Base-by-base conservation (phyloP, 2,113 vertebrate genomes). In the Empidonax traillii region DNA sequence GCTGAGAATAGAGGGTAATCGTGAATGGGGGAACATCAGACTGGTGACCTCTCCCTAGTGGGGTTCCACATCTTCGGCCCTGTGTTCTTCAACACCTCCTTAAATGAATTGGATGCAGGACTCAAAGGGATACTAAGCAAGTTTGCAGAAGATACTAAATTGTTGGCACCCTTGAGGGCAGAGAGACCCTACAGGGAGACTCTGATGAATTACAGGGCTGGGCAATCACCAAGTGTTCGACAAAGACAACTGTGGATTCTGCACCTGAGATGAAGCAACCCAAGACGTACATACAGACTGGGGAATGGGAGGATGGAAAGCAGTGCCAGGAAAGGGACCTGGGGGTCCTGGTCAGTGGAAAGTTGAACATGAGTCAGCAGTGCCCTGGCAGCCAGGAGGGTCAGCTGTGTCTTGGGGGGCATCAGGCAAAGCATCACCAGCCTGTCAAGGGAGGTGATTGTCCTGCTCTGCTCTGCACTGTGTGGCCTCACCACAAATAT, bases 401-500 rank as follows among this genome's bases (percentile, higher is more conserved):
- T 8, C 37, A 16, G 1, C 6, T 5, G 0, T 51, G 27, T 37
- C 22, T 27, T 49, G 24, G 49, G 25, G 14, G 0, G 24, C 61
- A 44, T 37, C 62, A 59, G 53, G 51, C 19, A 52, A 33, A 74
- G 46, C 52, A 46, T 39, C 0, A 0, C 12, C 62, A 68, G 30
- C 24, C 0, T 0, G 39, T 63, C 15, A 14, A 68, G 46, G 20
- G 20, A 75, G 24, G 20, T 6, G 19, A 68, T 68, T 67, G 33
- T n/a, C 28, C 59, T 0, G 0, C 37, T 75, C 62, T 68, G 39
- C 62, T 23, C 62, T 43, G 79, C 1, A 1, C 5, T 62, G 41
- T 5, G 41, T 0, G 0, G 55, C 21, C 55, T 55, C 79, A 23
- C 25, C 53, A 52, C 0, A 5, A 5, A 0, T 21, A 0, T 0